Percentiles rank a stretch among this genome's conserved stretches.
Evolutionary conservation across 2,888 invertebrate genomes (phyloP).

Genomic region (Myopa tessellatipennis): DNA sequence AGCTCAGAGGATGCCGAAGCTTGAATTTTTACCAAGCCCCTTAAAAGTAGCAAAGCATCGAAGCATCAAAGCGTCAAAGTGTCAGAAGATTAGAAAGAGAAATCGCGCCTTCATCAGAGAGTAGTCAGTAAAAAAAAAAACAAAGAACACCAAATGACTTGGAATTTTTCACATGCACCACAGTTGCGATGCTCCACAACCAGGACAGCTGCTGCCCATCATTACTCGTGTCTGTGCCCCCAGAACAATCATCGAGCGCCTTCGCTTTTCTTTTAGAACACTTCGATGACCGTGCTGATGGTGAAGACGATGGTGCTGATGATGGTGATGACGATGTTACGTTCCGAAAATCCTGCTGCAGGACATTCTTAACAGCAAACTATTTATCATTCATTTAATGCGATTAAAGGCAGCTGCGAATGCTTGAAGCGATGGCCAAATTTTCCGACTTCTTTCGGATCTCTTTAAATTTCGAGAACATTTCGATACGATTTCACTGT

Average conservation of each 20-base stretch:
- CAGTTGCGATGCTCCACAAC: not conserved
- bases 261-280: not conserved
- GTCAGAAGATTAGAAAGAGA: slow-evolving; percentile 9
- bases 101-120: slow-evolving; percentile 23
- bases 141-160: slow-evolving; percentile 29
- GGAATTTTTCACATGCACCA: slow-evolving; percentile 30
- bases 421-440: no score
- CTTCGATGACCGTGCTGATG: not conserved
- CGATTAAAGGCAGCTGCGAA: not conserved
- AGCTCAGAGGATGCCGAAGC: not conserved
- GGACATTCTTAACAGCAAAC: not conserved
- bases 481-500: not conserved
- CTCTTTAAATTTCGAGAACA: no score
- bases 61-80: slow-evolving; percentile 6
- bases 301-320: slow-evolving; percentile 6
- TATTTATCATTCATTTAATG: not conserved
- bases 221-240: not conserved
- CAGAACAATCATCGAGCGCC: not conserved
- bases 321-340: not conserved
- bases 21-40: not conserved
- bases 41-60: not conserved
- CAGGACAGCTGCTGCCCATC: not conserved
- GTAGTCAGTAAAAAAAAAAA: slow-evolving; percentile 9
- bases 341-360: not conserved
- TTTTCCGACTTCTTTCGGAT: no score